Evolutionary conservation across 2,888 invertebrate genomes (phyloP), one percentile per base, ranked within the genome.

Genomic region (Elegia similella): DNA sequence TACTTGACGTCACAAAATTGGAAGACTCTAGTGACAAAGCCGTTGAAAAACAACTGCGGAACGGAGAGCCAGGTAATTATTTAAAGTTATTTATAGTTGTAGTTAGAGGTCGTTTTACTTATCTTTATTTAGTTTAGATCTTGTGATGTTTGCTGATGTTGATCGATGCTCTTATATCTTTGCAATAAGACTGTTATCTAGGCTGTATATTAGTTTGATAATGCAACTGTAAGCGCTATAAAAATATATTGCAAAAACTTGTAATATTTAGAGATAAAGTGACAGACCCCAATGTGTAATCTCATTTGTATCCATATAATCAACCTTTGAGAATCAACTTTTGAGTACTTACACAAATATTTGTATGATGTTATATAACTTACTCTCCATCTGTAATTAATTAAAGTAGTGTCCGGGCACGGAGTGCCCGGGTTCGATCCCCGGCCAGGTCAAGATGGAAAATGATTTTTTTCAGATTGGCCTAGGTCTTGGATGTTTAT

Each of bases 1-100:
- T 89, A 56, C 72, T 91, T 42, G 92, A 89, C 61, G 87, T 87
- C 10, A 82, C 78, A 61, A 88, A 76, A 63, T 75, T 92, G 69
- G 76, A 88, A 71, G 78, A 86, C 29, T 62, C 72, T 3, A 68
- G 60, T 50, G 73, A 66, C 48, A 80, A 82, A 53, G 56, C 78
- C 13, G 59, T 70, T 53, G 86, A 81, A 34, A 77, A 75, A 60
- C 65, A 69, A 52, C 65, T 71, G 38, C 72, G 62, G 57, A 84
- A 83, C 77, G 83, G 69, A 62, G 76, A 83, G 46, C 62, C 84
- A 89, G 90, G 90, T 90, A 86, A 80, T n/a, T 34, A 54, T 53
- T 17, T 42, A 13, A 53, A 23, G 23, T 42, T 42, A 42, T 53
- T 53, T 43, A 17, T 52, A 42, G n/a, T 5, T 30, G n/a, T n/a